Evolutionary conservation across 2,888 invertebrate genomes (phyloP), one percentile per base, ranked within the genome.

Genomic region (Empis livida): DNA sequence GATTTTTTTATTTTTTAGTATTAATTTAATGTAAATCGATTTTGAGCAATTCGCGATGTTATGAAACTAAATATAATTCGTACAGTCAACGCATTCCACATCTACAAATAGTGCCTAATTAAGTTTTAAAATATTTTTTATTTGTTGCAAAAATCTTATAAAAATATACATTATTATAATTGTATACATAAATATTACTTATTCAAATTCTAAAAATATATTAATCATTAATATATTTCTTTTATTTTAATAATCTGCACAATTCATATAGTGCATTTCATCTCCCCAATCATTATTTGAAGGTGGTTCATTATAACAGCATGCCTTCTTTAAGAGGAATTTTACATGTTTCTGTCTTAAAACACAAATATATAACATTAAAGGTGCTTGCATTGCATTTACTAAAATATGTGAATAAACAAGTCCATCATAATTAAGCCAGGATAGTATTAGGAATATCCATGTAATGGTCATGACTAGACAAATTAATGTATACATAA

Each of bases 221-320:
- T 20, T 5, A 20, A 27, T 27, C 6, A 3, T 20, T 20, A 20
- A 27, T 8, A 27, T 8, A 27, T 27, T 5, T 27, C 6, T 27
- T 27, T 27, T 27, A 27, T 27, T 8, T 58, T 53, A 65, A 54
- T 65, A 66, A 54, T 67, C 63, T 51, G 62, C 64, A 14, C 83
- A 81, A 60, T 87, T 87, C 79, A 89, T 88, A 52, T 88, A 86
- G 45, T 85, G 82, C 84, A 89, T 81, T 70, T 90, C 89, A 59
- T 89, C 89, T 0, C 89, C 89, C 88, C 88, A 89, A 59, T 89
- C 88, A n/a, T 78, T 77, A 0, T 78, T 75, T 3, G 82, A 80
- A 27, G 82, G 76, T 1, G 81, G 82, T 53, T 85, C 80, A 31
- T 79, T 78, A 61, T 84, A 84, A 58, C 84, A 85, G 67, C 87